phyloP scores from a whole-genome alignment of 2,113 vertebrate genomes.

The Cervus canadensis region DNA sequence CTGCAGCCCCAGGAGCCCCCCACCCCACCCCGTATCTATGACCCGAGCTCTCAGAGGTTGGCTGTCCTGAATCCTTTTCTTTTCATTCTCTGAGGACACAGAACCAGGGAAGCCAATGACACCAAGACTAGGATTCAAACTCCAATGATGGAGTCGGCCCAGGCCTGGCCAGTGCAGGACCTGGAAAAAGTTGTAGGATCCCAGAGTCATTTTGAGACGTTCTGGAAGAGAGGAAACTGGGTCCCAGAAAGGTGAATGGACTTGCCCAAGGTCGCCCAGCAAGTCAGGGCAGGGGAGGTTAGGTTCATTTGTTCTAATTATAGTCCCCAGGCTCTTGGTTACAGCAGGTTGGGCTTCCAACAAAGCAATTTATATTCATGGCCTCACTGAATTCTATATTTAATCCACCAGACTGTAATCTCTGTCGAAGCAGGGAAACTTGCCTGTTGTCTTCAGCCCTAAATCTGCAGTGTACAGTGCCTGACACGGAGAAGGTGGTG shows the following conservation, averaged over 20 bases:
- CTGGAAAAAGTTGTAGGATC: neutral
- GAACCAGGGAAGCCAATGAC: neutral
- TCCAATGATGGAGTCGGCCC: neutral
- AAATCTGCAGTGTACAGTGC: neutral
- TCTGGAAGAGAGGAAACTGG: neutral
- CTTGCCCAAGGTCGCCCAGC: slow-evolving; percentile 42
- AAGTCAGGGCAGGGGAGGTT: neutral
- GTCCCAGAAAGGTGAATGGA: neutral
- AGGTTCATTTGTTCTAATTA: slow-evolving; percentile 41
- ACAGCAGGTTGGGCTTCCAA: neutral
- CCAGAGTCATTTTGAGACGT: neutral
- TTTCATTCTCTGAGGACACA: neutral
- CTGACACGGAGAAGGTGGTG: neutral
- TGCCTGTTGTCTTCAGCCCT: neutral
- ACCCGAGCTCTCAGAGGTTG: neutral
- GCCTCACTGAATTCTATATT: slow-evolving; percentile 59
- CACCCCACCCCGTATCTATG: neutral
- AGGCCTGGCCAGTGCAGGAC: neutral
- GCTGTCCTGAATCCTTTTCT: neutral
- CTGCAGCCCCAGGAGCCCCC: neutral
- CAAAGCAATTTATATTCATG: neutral
- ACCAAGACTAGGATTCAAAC: neutral
- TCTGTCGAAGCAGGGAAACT: neutral
- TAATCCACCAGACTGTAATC: slow-evolving; percentile 46
- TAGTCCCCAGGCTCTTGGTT: slow-evolving; percentile 26